These are phyloP conservation scores for Molanna angustata DNA, from an alignment of 2,888 invertebrate genomes.

Conservation along the genomic window DNA sequence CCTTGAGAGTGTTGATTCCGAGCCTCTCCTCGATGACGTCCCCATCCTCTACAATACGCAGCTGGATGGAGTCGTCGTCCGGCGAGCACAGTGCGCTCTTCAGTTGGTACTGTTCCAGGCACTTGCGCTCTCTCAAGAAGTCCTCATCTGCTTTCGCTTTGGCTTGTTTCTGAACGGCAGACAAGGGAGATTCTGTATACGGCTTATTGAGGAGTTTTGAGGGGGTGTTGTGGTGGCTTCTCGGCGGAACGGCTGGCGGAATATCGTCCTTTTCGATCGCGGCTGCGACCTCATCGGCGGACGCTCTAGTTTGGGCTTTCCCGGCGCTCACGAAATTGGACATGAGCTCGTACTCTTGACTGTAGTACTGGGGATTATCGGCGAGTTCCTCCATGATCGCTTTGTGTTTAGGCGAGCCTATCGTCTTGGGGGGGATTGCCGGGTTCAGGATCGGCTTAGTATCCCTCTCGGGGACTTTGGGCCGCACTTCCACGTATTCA, in stretches of 20 bases:
- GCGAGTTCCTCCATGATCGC: slow-evolving; percentile 36
- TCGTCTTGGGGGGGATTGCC: neutral
- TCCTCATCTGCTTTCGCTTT: slow-evolving; percentile 27
- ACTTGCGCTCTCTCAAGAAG: slow-evolving; percentile 28
- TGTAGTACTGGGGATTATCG: slow-evolving; percentile 36
- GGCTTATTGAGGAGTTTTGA: slow-evolving; percentile 1
- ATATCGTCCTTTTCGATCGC: slow-evolving; percentile 32
- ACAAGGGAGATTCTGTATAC: neutral
- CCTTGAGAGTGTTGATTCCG: neutral
- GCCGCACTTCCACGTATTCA: slow-evolving; percentile 43
- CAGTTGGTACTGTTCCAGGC: slow-evolving; percentile 27
- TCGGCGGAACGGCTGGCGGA: slow-evolving; percentile 45
- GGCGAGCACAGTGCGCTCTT: slow-evolving; percentile 9
- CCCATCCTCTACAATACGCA: slow-evolving; percentile 19
- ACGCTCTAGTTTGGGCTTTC: slow-evolving; percentile 34
- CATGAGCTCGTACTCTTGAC: slow-evolving; percentile 51
- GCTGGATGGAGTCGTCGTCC: neutral
- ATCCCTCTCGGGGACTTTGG: slow-evolving; percentile 41
- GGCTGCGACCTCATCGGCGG: neutral
- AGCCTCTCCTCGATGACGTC: slow-evolving; percentile 13
- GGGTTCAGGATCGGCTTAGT: slow-evolving; percentile 28
- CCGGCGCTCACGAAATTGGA: slow-evolving; percentile 45
- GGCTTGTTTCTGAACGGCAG: neutral
- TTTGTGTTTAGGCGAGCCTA: slow-evolving; percentile 24
- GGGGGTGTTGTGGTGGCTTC: slow-evolving; percentile 34